Conservation (phyloP, 2,113 vertebrate species). For the Alectura lathami region DNA sequence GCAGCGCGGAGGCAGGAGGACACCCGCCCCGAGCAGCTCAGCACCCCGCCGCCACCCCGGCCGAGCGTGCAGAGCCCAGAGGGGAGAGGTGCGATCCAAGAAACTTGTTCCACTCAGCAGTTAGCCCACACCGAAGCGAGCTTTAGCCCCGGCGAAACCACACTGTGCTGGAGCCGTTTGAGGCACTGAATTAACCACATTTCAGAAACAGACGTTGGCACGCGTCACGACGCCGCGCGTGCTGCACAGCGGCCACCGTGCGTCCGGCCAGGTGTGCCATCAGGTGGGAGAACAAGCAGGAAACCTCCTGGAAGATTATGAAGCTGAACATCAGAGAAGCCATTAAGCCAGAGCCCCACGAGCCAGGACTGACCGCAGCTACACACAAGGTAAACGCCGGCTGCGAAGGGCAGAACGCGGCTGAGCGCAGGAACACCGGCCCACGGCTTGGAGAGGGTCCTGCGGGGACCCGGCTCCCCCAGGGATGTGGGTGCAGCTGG, state of each 20-base stretch:
- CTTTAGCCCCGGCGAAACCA: neutral
- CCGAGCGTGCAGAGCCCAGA: neutral
- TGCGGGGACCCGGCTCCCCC: too few species aligned
- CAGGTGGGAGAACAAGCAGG: neutral
- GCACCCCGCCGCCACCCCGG: neutral
- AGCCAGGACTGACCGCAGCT: neutral
- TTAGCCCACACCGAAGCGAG: neutral
- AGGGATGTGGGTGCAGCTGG: too few species aligned
- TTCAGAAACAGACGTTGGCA: neutral
- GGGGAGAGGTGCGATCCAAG: neutral
- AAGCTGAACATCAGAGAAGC: neutral
- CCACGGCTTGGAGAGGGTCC: neutral
- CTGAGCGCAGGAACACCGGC: rapidly evolving
- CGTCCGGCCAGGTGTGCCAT: neutral
- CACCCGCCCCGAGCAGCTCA: too few species aligned
- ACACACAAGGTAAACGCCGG: neutral
- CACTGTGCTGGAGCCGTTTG: neutral
- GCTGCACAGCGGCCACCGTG: neutral
- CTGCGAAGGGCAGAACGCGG: neutral
- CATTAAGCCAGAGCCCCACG: neutral
- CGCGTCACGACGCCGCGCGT: neutral
- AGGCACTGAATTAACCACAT: neutral
- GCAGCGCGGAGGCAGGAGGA: rapidly evolving
- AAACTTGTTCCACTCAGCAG: neutral
- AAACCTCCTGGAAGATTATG: neutral